Base-by-base conservation (phyloP, 30 jellyfish, hydroid and myxozoan genomes). In the Morbakka virulenta region DNA sequence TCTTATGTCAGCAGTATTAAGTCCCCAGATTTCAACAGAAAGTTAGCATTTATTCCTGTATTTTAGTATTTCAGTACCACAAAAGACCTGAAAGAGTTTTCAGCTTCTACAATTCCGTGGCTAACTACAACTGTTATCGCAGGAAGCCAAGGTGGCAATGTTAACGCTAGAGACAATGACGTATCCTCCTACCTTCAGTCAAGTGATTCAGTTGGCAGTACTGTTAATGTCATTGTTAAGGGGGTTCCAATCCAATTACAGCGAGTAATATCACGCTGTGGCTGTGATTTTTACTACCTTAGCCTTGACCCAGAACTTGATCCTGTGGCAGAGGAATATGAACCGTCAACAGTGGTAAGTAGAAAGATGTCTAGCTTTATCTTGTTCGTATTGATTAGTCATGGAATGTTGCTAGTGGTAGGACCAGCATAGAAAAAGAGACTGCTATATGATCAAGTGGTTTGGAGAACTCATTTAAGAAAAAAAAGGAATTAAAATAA, bases 291-390 rank as follows among this genome's bases (percentile, higher is more conserved):
- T 72, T 47, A 76, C 17, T 92, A 85, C 53, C 93, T 92, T 75
- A 92, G 95, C 62, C 88, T 92, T 21, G 98, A 92, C 67, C 95
- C 95, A 31, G 98, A 92, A 79, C 64, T 92, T 4, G 98, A 92
- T 73, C 96, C 98, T 21, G 75, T 79, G 14, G 98, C 98, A 21
- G 96, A 92, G 77, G 98, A 92, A 28, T 81, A 76, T 50, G 91
- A 72, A 12, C 94, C 96, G 0, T 52, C 95, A 0, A 17, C 9
- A 41, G 57, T 17, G 9, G 57, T 41, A 17, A 41, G 57, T 41
- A 6, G 57, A 6, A 41, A n/a, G n/a, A n/a, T n/a, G n/a, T n/a
- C n/a, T n/a, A n/a, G n/a, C n/a, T n/a, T n/a, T n/a, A n/a, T n/a
- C n/a, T n/a, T n/a, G n/a, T n/a, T n/a, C n/a, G n/a, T n/a, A n/a